Base-by-base conservation (phyloP, 2,888 invertebrate species). In the Orchestes rusci region DNA sequence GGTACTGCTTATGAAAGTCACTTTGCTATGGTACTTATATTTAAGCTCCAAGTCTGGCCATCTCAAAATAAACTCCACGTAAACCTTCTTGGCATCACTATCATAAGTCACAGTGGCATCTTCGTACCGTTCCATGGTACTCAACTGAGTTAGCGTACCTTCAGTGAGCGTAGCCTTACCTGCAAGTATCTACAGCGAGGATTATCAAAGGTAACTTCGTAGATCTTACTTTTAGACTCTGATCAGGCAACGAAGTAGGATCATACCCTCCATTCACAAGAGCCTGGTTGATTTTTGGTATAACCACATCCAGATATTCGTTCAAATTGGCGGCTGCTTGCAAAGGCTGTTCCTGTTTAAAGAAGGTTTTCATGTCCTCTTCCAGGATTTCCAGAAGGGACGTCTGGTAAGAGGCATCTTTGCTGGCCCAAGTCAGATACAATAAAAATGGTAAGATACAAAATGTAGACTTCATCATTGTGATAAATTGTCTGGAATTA, bases 1-100 rank as follows among this genome's bases (percentile, higher is more conserved):
- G 1, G 67, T 69, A 10, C 74, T 74, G 2, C 75, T 75, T 19
- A 75, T 55, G 47, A 71, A 66, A 72, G 75, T 73, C 42, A 73
- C 70, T 57, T 73, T 59, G 13, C 73, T 71, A 38, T 69, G 60
- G 57, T 75, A 76, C 39, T 64, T 67, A 63, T 74, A 76, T 23
- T 64, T 53, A 54, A 75, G 70, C 75, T 17, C 30, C 15, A 48
- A 20, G 13, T 48, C 48, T 31, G 38, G 27, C 39, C 42, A 48
- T 17, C 35, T 18, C 16, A 50, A 28, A 23, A 45, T 45, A n/a
- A 49, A 37, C 3, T 34, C 41, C 7, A 50, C 15, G 29, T 20
- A 27, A 1, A 50, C 15, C 29, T 47, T 45, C 18, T 47, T 52
- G 8, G 35, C 23, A 32, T 42, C 36, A 5, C 32, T 31, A 17